These are phyloP conservation scores for Sussaba pulchella DNA, from an alignment of 2,888 invertebrate species.

Conservation along the genomic window DNA sequence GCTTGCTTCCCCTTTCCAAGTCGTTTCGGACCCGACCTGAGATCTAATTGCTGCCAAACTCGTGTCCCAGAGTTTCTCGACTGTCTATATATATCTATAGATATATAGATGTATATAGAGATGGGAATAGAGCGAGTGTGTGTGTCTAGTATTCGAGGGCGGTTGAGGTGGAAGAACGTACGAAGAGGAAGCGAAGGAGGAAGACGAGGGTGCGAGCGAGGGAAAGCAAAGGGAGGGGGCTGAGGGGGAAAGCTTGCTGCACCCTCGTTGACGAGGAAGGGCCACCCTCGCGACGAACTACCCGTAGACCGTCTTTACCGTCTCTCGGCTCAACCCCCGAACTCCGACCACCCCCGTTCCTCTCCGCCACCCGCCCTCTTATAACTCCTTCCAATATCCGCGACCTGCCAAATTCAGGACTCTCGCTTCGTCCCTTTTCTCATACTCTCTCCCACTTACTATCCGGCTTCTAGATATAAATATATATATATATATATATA, in stretches of 20 bases:
- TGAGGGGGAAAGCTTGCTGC: conserved; percentile 44
- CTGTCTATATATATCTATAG: not conserved
- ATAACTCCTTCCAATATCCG: conserved; percentile 76
- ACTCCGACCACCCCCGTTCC: no score
- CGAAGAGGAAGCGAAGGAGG: not conserved
- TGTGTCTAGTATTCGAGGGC: not conserved
- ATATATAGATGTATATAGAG: no score
- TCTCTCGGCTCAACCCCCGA: conserved; percentile 1
- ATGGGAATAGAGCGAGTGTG: not conserved
- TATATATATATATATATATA: conserved; percentile 25
- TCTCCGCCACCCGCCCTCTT: conserved; percentile 45
- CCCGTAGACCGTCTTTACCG: conserved; percentile 25
- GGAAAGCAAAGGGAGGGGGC: not conserved
- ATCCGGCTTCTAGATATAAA: conserved; percentile 10
- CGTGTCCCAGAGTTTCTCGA: conserved; percentile 53
- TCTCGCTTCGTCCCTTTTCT: conserved; percentile 56
- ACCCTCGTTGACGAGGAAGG: conserved; percentile 54
- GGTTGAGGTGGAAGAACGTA: conserved; percentile 5
- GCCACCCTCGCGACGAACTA: conserved; percentile 62
- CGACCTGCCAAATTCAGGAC: conserved; percentile 80
- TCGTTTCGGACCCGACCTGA: conserved; percentile 55
- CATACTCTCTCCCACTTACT: conserved; percentile 1
- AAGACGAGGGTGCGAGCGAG: not conserved
- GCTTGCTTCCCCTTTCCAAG: conserved; percentile 8
- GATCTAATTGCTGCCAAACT: conserved; percentile 70